These are phyloP conservation scores for Nomada hirtipes DNA, from an alignment of 2,888 invertebrate genomes.

Conservation along the genomic window DNA sequence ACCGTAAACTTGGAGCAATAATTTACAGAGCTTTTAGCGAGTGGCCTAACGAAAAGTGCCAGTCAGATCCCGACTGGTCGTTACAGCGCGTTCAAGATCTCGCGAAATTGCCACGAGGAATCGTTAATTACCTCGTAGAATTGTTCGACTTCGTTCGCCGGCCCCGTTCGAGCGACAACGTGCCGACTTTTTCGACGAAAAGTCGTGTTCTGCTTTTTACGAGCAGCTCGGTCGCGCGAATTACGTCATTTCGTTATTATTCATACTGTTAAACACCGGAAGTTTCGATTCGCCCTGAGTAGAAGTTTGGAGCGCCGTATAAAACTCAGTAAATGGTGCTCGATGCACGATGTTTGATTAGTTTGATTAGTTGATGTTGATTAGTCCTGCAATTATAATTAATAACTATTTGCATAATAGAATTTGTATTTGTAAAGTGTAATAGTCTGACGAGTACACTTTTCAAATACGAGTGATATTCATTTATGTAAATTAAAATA, in stretches of 20 bases:
- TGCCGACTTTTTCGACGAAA: not conserved
- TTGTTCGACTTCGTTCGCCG: constrained; percentile 14
- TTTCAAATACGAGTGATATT: too few relatives aligned
- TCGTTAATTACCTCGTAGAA: constrained; percentile 36
- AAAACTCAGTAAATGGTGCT: constrained; percentile 30
- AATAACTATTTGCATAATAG: too few relatives aligned
- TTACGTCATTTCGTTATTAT: constrained; percentile 35
- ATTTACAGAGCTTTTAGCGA: constrained; percentile 71
- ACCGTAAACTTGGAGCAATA: constrained; percentile 70
- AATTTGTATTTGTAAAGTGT: too few relatives aligned
- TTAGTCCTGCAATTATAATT: too few relatives aligned
- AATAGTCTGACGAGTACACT: too few relatives aligned
- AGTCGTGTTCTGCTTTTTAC: not conserved
- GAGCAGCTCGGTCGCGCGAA: constrained; percentile 6
- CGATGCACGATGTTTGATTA: constrained; percentile 18
- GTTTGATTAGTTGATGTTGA: too few relatives aligned
- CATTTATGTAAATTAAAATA: too few relatives aligned
- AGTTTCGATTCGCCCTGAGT: constrained; percentile 17
- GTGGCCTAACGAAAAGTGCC: constrained; percentile 46
- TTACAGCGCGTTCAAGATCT: constrained; percentile 30
- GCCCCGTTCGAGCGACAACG: not conserved
- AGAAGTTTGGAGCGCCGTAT: constrained; percentile 28
- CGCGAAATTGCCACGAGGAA: constrained; percentile 22
- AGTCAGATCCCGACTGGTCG: constrained; percentile 32
- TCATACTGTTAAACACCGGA: constrained; percentile 36